These are phyloP conservation scores for Sericinus montela DNA, from an alignment of 2,888 invertebrate genomes.

Conservation along the genomic window DNA sequence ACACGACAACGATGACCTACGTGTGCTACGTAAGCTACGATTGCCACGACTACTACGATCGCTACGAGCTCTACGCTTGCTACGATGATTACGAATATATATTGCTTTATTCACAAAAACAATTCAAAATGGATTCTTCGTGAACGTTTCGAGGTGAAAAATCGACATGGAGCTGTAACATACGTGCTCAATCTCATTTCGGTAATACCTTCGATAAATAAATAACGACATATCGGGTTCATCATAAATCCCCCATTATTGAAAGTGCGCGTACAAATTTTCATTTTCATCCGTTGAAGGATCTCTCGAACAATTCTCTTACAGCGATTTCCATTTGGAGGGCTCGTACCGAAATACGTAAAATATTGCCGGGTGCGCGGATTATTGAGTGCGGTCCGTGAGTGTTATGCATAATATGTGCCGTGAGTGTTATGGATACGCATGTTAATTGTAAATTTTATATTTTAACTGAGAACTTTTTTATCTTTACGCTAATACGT, in stretches of 20 bases:
- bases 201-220: constrained; percentile 7
- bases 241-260: constrained; percentile 10
- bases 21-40: no score
- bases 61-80: no score
- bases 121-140: background rate
- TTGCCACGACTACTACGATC: no score
- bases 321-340: constrained; percentile 21
- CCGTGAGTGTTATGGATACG: background rate
- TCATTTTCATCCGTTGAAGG: constrained; percentile 12
- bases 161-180: background rate
- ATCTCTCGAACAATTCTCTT: constrained; percentile 16
- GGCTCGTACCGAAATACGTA: constrained; percentile 16
- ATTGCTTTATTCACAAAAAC: no score
- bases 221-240: constrained; percentile 12
- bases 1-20: no score
- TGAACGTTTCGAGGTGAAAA: background rate
- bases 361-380: constrained; percentile 22
- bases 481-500: no score
- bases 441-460: constrained; percentile 4
- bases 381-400: constrained; percentile 13
- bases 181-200: constrained; percentile 1
- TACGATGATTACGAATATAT: no score
- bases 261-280: constrained; percentile 17
- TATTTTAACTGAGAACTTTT: no score
- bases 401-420: background rate